phyloP scores from a whole-genome alignment of 2,113 vertebrate species.

The Neogale vison region DNA sequence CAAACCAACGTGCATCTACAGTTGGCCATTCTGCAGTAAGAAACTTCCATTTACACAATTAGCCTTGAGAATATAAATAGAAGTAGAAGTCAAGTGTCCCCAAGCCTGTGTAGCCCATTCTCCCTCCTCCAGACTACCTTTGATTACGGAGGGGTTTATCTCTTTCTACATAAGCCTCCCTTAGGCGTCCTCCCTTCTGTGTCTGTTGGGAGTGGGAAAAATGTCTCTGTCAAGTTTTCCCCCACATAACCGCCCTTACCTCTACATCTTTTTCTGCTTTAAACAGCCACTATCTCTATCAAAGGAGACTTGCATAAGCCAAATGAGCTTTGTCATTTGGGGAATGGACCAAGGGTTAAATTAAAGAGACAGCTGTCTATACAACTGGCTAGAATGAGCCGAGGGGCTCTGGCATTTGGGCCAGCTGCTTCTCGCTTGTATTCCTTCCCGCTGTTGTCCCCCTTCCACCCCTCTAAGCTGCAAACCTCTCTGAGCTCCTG shows the following conservation, averaged over 20 bases:
- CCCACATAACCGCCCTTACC: neutral
- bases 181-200: neutral
- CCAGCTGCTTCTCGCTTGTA: constrained; percentile 53
- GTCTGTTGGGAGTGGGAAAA: neutral
- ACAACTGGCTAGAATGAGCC: constrained; percentile 49
- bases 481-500: neutral
- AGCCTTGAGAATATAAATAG: constrained; percentile 35
- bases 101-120: neutral
- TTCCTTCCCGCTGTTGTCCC: constrained; percentile 14
- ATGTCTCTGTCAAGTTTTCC: constrained; percentile 24
- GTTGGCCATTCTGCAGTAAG: constrained; percentile 48
- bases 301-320: constrained; percentile 30
- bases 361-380: constrained; percentile 72
- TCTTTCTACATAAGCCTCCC: neutral
- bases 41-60: constrained; percentile 52
- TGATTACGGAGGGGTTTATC: neutral
- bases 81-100: constrained; percentile 50
- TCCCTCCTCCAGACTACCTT: constrained; percentile 25
- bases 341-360: constrained; percentile 54
- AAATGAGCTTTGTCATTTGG: constrained; percentile 40
- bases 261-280: constrained; percentile 23
- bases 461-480: neutral
- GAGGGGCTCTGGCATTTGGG: neutral
- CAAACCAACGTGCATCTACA: constrained; percentile 16
- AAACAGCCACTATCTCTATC: constrained; percentile 5